These are phyloP conservation scores for Paradoxurus hermaphroditus DNA, from an alignment of 2,113 vertebrate species.

Conservation along the genomic window DNA sequence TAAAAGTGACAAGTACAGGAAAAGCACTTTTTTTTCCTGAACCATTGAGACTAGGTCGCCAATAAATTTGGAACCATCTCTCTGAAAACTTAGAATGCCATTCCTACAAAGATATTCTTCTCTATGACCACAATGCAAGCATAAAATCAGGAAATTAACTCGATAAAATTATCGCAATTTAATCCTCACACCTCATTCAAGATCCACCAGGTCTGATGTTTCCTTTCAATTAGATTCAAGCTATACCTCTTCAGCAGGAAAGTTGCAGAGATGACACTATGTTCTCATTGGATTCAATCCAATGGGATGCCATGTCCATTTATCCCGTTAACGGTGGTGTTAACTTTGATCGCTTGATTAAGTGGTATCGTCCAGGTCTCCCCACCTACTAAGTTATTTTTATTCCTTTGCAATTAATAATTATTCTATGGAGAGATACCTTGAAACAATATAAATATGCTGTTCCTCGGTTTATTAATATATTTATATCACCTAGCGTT, in stretches of 20 bases:
- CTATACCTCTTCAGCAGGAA: background rate
- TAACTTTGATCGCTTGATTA: background rate
- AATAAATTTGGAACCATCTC: background rate
- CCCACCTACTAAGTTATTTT: background rate
- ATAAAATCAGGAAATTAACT: background rate
- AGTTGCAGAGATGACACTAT: background rate
- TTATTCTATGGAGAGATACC: background rate
- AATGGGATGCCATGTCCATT: background rate
- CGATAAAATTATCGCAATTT: background rate
- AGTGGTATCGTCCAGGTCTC: background rate
- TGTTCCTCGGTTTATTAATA: background rate
- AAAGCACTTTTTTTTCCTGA: background rate
- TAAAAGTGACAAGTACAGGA: background rate
- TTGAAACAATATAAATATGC: background rate
- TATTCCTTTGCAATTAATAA: background rate
- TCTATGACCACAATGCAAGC: background rate
- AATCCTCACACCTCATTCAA: background rate
- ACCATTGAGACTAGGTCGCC: background rate
- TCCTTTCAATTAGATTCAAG: background rate
- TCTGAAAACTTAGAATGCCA: background rate
- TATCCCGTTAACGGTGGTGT: background rate
- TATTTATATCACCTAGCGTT: background rate
- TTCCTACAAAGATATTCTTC: background rate
- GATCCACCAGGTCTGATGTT: background rate
- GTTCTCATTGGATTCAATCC: background rate